Evolutionary conservation across 2,113 vertebrate species (phyloP).

Genomic region (Pteropus alecto): DNA sequence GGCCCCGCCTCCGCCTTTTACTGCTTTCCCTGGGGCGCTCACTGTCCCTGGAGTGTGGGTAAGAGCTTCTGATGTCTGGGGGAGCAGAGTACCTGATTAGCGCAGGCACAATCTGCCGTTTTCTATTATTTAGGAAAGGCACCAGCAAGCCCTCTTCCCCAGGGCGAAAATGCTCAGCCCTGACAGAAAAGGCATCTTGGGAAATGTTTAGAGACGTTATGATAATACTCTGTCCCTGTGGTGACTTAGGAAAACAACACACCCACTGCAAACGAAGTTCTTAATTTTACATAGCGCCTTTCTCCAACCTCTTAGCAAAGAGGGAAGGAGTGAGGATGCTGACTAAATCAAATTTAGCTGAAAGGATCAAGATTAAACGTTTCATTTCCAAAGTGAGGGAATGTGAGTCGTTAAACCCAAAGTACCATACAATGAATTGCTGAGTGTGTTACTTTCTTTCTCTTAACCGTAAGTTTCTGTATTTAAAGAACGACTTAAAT

Average conservation of each 20-base stretch:
- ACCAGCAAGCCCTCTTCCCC: slow-evolving; percentile 58
- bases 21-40: slow-evolving; percentile 66
- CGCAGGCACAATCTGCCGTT: slow-evolving; percentile 74
- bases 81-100: slow-evolving; percentile 64
- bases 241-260: slow-evolving; percentile 1
- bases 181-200: slow-evolving; percentile 49
- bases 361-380: not conserved
- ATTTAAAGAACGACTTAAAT: slow-evolving; percentile 34
- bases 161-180: slow-evolving; percentile 50
- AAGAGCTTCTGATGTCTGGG: slow-evolving; percentile 71
- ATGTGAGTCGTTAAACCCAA: not conserved
- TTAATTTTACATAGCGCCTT: not conserved
- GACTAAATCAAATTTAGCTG: not conserved
- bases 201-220: slow-evolving; percentile 44
- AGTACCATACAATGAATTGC: not conserved
- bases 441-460: slow-evolving; percentile 2
- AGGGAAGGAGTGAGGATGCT: not conserved
- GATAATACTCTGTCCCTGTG: slow-evolving; percentile 11
- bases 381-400: slow-evolving; percentile 49
- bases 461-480: slow-evolving; percentile 38
- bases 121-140: slow-evolving; percentile 78
- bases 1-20: slow-evolving; percentile 68
- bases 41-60: slow-evolving; percentile 66
- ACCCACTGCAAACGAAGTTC: not conserved
- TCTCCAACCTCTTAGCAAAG: not conserved